Conservation (phyloP, 2,888 invertebrate genomes). For the Myathropa florea region DNA sequence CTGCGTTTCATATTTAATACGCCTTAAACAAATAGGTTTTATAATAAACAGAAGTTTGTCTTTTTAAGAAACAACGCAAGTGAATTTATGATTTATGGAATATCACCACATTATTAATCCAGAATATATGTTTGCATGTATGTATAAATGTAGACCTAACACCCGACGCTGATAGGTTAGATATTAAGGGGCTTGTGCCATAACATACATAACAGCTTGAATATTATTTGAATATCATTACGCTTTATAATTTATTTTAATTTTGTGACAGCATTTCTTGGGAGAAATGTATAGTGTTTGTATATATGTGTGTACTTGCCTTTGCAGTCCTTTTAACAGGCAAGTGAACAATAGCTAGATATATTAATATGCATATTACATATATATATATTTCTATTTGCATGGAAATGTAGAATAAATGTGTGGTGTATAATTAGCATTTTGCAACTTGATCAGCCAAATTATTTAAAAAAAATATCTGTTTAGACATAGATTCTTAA, state of each 20-base stretch:
- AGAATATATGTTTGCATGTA: background rate
- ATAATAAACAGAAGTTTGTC: background rate
- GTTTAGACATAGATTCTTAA: background rate
- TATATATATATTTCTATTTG: background rate
- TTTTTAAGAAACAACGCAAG: background rate
- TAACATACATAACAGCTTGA: background rate
- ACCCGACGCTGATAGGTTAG: background rate
- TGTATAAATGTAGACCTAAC: background rate
- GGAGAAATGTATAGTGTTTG: background rate
- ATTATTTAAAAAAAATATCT: background rate
- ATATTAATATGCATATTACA: background rate
- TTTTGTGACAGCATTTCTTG: background rate
- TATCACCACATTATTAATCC: background rate
- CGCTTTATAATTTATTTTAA: background rate
- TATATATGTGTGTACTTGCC: background rate
- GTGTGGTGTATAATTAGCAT: background rate
- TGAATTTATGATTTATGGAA: background rate
- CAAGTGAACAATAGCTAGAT: too few relatives aligned
- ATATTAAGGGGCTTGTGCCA: background rate
- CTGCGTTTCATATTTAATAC: conserved; percentile 15
- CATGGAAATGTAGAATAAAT: background rate
- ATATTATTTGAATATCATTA: background rate
- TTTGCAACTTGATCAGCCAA: background rate
- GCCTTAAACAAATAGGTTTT: conserved; percentile 36
- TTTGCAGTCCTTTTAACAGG: too few relatives aligned